Percentiles rank a stretch among this genome's conserved stretches.
phyloP scores from a whole-genome alignment of 2,888 invertebrate species.

The Agrochola litura region DNA sequence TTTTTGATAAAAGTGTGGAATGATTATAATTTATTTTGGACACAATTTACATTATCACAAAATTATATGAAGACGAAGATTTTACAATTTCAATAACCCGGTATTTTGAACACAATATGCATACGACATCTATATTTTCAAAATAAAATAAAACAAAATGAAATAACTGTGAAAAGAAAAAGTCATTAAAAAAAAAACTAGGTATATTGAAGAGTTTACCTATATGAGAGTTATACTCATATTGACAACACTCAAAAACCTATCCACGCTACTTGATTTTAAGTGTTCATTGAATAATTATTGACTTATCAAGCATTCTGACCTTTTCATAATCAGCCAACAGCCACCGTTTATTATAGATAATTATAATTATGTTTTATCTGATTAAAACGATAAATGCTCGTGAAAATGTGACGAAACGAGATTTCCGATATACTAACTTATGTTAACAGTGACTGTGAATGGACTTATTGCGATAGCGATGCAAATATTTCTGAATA shows the following conservation, averaged over 20 bases:
- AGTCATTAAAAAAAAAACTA: too few species aligned
- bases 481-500: background rate
- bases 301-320: constrained; percentile 41
- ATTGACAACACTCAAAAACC: constrained; percentile 7
- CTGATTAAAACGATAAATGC: constrained; percentile 51
- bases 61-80: background rate
- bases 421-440: constrained; percentile 2
- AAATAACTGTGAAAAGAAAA: background rate
- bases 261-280: constrained; percentile 18
- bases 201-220: background rate
- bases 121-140: background rate
- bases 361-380: constrained; percentile 47
- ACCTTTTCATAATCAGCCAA: constrained; percentile 65
- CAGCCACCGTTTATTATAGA: constrained; percentile 42
- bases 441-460: background rate
- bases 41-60: background rate
- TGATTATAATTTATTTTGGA: constrained; percentile 27
- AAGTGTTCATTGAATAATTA: constrained; percentile 25
- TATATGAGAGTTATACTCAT: background rate
- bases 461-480: background rate
- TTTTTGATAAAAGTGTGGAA: constrained; percentile 1
- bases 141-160: background rate
- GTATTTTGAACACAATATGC: background rate
- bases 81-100: background rate
- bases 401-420: constrained; percentile 19